Base-by-base conservation (phyloP, 1,140 invertebrate species). In the Mya arenaria region DNA sequence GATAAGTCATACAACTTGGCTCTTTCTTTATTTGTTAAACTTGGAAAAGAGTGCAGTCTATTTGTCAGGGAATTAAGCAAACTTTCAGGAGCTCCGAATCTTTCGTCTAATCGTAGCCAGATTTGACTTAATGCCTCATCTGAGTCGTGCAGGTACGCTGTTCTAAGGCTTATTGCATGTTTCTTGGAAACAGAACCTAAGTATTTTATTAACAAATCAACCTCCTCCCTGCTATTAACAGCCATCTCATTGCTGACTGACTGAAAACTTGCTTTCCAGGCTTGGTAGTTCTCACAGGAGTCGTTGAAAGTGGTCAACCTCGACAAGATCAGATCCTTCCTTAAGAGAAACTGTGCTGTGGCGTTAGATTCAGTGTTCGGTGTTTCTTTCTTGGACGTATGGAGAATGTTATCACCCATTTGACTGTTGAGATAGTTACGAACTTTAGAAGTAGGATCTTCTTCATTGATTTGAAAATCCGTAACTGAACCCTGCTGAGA, bases 251-350 rank as follows among this genome's bases (percentile, higher is more conserved):
- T 68, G 13, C 19, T 19, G n/a, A 68, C 37, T n/a, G 30, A 36
- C 39, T 36, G 19, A 34, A 68, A 68, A 41, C n/a, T 68, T 41
- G 65, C 37, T 41, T 68, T 68, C 65, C 65, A 68, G 34, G 37
- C 28, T 13, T 19, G 13, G 34, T 5, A 68, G 28, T 68, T 28
- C 28, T 68, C 65, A 6, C 30, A 19, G 19, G n/a, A 37, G 28
- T 68, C 65, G 39, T 28, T 41, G 55, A 41, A 72, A 15, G 48
- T 72, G 5, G 68, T 72, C 4, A 56, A 55, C 13, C 68, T 37
- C 2, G 68, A 55, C 8, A 72, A 55, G 10, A 72, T 23, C 44
- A 72, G 23, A 72, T 72, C 68, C 28, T 72, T 72, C 5, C 28
- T n/a, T 30, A 72, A 30, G 6, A 72, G 23, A 30, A 72, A 72